A percentile compares a stretch with the other conserved stretches of the same genome.
These are phyloP conservation scores for Arion vulgaris DNA, from an alignment of 1,140 invertebrate species.

Conservation along the genomic window DNA sequence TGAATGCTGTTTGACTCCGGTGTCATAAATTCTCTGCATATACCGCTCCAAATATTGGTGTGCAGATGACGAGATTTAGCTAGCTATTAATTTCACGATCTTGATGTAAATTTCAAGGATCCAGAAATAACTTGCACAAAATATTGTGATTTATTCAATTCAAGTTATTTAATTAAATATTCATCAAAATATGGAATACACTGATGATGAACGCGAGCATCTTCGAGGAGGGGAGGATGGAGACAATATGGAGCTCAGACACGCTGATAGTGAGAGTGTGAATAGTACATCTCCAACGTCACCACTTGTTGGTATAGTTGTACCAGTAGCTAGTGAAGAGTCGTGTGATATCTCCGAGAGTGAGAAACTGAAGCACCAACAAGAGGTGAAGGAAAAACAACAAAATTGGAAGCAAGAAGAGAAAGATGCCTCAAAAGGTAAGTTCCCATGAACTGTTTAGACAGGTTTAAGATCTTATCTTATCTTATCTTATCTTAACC, in stretches of 20 bases:
- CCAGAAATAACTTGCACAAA: no score
- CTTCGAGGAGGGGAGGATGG: not conserved
- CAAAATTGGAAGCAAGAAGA: not conserved
- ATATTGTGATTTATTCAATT: no score
- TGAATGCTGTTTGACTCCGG: no score
- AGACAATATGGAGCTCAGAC: constrained; percentile 35
- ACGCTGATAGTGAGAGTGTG: constrained; percentile 41
- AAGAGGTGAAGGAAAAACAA: constrained; percentile 6
- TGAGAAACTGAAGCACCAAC: constrained; percentile 1
- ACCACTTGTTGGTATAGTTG: constrained; percentile 33
- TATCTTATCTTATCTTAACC: no score
- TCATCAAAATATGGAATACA: not conserved
- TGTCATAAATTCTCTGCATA: no score
- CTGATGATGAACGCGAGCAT: not conserved
- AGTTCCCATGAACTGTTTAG: not conserved
- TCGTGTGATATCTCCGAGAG: constrained; percentile 32
- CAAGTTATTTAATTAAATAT: no score
- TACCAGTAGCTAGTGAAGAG: constrained; percentile 34
- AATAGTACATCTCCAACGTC: constrained; percentile 38
- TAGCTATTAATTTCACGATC: no score
- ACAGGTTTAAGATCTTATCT: no score
- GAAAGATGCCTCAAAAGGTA: not conserved
- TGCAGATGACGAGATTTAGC: no score
- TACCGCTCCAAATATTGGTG: no score
- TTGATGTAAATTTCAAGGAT: no score